Percentiles rank a stretch among this genome's conserved stretches.
Conservation (phyloP, 64 coral and sea anemone genomes). For the Stylophora pistillata region DNA sequence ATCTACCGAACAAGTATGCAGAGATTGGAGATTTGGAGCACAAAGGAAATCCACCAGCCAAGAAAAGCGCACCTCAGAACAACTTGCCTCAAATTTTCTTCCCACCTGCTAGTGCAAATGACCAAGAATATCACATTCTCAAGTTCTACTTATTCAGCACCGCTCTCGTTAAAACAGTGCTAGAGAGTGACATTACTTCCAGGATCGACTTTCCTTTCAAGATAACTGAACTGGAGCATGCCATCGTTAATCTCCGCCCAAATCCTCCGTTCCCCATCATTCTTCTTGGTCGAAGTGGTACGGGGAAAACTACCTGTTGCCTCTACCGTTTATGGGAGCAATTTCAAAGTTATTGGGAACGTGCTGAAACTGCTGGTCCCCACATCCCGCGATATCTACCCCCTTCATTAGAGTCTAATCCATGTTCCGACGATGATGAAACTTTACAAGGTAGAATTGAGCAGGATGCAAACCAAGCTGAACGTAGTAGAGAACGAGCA, state of each 20-base stretch:
- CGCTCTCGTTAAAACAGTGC: conserved; percentile 68
- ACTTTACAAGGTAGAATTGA: not conserved
- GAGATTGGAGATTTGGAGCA: conserved; percentile 40
- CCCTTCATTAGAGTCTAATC: not conserved
- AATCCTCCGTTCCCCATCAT: conserved; percentile 62
- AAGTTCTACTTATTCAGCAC: conserved; percentile 90
- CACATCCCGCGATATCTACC: conserved; percentile 59
- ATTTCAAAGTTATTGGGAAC: conserved; percentile 91
- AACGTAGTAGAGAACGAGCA: not conserved
- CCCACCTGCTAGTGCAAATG: conserved; percentile 86
- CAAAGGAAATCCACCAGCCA: not conserved
- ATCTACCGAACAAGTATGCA: conserved; percentile 67
- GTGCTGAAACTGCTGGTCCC: conserved; percentile 65
- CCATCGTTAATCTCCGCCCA: conserved; percentile 83
- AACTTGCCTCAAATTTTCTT: conserved; percentile 47
- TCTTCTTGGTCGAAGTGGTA: conserved; percentile 93
- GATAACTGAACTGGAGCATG: conserved; percentile 89
- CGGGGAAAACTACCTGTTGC: conserved; percentile 96
- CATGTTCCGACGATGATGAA: not conserved
- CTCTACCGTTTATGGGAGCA: conserved; percentile 91
- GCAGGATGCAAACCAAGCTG: not conserved
- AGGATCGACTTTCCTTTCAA: conserved; percentile 92
- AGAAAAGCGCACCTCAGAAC: not conserved
- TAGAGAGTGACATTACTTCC: conserved; percentile 40
- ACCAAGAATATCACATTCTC: conserved; percentile 89